Percentiles rank a stretch among this genome's conserved stretches.
Evolutionary conservation across 1,140 invertebrate genomes (phyloP).

Genomic region (Sycobia sp.): DNA sequence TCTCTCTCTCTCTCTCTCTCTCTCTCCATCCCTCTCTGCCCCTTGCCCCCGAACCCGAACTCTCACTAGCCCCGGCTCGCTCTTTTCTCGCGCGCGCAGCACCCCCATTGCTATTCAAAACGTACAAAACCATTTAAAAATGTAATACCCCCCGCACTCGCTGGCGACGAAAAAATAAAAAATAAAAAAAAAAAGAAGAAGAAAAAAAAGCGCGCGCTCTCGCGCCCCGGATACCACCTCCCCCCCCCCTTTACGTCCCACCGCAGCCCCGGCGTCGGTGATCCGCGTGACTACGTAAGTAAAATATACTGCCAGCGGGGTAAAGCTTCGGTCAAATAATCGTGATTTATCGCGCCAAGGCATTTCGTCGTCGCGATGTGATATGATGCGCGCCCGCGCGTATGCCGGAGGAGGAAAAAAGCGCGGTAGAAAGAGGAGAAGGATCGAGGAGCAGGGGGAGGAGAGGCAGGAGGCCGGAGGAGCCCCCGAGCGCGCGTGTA

Average conservation of each 20-base stretch:
- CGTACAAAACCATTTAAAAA: conserved; percentile 63
- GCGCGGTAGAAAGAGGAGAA: background rate
- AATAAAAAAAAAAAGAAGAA: no score
- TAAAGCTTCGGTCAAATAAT: conserved; percentile 62
- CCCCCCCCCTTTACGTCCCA: no score
- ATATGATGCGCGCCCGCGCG: conserved; percentile 17
- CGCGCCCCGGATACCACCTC: no score
- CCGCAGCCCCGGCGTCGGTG: conserved; percentile 40
- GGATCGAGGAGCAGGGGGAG: no score
- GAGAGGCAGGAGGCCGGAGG: background rate
- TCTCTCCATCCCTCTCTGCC: no score
- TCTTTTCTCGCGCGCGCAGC: conserved; percentile 32
- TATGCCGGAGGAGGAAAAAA: conserved; percentile 9
- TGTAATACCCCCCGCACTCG: conserved; percentile 52
- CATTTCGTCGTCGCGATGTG: conserved; percentile 52
- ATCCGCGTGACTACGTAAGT: conserved; percentile 61
- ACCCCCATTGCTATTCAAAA: conserved; percentile 60
- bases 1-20: no score
- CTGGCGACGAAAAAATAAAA: conserved; percentile 48
- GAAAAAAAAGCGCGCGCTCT: no score
- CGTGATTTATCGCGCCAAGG: conserved; percentile 61
- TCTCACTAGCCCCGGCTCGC: background rate
- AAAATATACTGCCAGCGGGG: conserved; percentile 59
- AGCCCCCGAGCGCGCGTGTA: background rate
- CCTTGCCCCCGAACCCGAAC: no score